These are phyloP conservation scores for Heptranchias perlo DNA, from an alignment of 2,113 vertebrate species.

Conservation along the genomic window DNA sequence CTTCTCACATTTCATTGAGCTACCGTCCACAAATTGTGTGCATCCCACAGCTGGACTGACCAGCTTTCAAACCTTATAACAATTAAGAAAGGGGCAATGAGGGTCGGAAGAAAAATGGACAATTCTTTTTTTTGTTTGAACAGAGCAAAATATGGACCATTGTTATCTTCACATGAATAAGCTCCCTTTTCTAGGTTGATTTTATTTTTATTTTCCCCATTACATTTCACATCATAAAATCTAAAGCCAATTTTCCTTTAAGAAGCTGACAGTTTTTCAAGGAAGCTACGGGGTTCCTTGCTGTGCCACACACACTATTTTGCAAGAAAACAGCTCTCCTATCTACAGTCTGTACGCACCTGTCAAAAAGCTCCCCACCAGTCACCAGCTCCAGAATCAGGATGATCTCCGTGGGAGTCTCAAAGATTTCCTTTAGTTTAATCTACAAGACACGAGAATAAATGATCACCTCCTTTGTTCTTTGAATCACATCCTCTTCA, in stretches of 20 bases:
- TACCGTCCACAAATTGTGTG: no score
- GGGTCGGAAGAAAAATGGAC: not conserved
- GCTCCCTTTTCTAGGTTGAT: not conserved
- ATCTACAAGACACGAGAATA: conserved; percentile 55
- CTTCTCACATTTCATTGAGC: no score
- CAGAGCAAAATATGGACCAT: not conserved
- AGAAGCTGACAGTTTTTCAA: not conserved
- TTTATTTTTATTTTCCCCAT: not conserved
- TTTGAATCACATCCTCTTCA: not conserved
- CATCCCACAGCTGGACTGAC: not conserved
- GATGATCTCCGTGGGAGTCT: conserved; percentile 72
- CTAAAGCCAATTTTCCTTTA: not conserved
- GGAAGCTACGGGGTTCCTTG: not conserved
- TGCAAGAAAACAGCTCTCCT: not conserved
- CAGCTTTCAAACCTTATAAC: not conserved
- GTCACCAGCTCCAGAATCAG: conserved; percentile 80
- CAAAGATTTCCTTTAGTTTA: conserved; percentile 83
- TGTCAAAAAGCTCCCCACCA: conserved; percentile 82
- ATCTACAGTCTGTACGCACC: conserved; percentile 50
- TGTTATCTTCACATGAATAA: not conserved
- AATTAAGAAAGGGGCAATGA: not conserved
- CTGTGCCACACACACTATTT: not conserved
- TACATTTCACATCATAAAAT: not conserved
- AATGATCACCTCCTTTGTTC: not conserved
- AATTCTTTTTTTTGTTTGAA: not conserved